These are phyloP conservation scores for Serrognathus titanus DNA, from an alignment of 2,888 invertebrate genomes.

Conservation along the genomic window DNA sequence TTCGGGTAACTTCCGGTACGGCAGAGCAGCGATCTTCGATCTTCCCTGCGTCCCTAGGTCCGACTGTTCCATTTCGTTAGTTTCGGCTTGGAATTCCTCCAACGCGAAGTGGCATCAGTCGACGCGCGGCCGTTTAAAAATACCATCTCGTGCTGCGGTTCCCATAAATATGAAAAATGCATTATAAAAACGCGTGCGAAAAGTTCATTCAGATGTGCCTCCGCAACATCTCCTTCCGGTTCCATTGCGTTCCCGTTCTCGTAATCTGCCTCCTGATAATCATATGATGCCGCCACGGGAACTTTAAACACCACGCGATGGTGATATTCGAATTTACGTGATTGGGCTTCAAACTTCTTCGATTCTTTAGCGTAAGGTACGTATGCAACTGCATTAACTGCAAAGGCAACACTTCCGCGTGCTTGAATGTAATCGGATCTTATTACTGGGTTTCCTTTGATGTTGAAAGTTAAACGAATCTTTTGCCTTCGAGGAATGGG, in stretches of 20 bases:
- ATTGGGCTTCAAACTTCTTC: too few relatives aligned
- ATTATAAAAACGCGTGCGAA: constrained; percentile 18
- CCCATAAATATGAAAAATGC: constrained; percentile 16
- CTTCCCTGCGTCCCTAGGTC: constrained; percentile 7
- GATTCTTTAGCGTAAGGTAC: too few relatives aligned
- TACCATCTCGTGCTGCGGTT: constrained; percentile 6
- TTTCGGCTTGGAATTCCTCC: constrained; percentile 7
- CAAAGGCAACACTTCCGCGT: too few relatives aligned
- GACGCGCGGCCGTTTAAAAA: constrained; percentile 1
- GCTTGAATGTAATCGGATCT: too few relatives aligned
- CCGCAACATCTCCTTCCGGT: constrained; percentile 26
- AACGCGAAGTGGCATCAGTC: background rate
- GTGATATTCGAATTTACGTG: too few relatives aligned
- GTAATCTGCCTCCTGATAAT: constrained; percentile 23
- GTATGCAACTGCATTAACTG: too few relatives aligned
- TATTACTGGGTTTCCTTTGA: too few relatives aligned
- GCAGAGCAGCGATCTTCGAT: background rate
- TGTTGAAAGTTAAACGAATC: too few relatives aligned
- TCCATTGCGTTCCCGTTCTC: constrained; percentile 26
- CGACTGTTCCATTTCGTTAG: constrained; percentile 1
- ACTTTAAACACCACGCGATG: too few relatives aligned
- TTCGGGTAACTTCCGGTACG: background rate
- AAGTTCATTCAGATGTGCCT: constrained; percentile 16
- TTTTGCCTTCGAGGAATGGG: too few relatives aligned
- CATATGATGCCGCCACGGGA: constrained; percentile 5